Base-by-base conservation (phyloP, 2,113 vertebrate genomes). In the Tauraco erythrolophus region DNA sequence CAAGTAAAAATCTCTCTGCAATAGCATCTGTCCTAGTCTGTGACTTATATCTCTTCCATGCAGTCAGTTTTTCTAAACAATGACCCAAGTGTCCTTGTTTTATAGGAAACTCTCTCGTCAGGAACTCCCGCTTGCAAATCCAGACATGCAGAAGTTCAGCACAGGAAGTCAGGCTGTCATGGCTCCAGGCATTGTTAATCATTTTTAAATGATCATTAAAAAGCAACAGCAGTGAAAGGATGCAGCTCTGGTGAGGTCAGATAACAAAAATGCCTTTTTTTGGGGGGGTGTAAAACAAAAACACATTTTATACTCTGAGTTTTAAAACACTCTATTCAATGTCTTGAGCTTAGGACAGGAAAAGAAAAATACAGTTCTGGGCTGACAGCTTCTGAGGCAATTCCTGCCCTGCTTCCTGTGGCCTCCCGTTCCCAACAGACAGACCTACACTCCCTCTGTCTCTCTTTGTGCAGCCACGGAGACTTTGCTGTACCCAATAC, bases 151-250 rank as follows among this genome's bases (percentile, higher is more conserved):
- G 58, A 94, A 95, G 82, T 58, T 97, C 94, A 64, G 64, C 90
- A 84, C 96, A 98, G 98, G 98, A 98, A 98, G 94, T 95, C 74
- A 93, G 96, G 76, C 93, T 87, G 93, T 93, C 94, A 93, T 96
- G 95, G 91, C 96, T 98, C 96, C 94, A 96, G 97, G 97, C 97
- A 90, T 88, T 98, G 94, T 98, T 97, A 97, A 98, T 98, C 96
- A 98, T 97, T 98, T 92, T 97, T 33, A 98, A 97, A 96, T 83
- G 84, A 98, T 98, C 98, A 97, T 97, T 96, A 92, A 97, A 96
- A 94, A 95, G 79, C 76, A 93, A 66, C 77, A 78, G 78, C 54
- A 50, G 83, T 1, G 10, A 92, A 75, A 89, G 84, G 97, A 95
- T 96, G 88, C 84, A 95, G 75, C 89, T 96, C 92, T 95, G 95